Evolutionary conservation across 2,888 invertebrate genomes (phyloP).

Genomic region (Philaethria dido): DNA sequence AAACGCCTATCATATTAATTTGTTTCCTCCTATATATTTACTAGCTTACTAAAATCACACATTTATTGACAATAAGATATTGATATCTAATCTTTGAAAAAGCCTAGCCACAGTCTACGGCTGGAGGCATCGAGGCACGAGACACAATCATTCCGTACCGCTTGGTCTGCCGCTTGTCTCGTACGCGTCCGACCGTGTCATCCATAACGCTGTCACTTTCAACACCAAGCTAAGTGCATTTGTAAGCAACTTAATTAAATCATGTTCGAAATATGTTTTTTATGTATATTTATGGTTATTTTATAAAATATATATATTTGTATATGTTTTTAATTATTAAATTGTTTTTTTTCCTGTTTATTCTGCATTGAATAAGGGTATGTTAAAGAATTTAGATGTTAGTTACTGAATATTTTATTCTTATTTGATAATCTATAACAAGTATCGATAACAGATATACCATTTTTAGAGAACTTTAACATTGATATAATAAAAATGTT

Average conservation of each 20-base stretch:
- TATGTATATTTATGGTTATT: neutral
- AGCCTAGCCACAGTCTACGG: constrained; percentile 24
- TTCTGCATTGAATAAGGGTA: no score
- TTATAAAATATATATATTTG: no score
- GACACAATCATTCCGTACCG: constrained; percentile 41
- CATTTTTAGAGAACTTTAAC: no score
- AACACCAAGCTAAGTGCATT: constrained; percentile 2
- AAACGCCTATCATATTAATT: neutral
- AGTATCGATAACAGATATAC: no score
- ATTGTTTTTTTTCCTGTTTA: no score
- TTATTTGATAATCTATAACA: no score
- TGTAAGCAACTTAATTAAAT: constrained; percentile 3
- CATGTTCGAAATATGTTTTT: neutral
- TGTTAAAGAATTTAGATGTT: no score
- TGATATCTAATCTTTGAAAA: constrained; percentile 21
- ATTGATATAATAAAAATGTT: no score
- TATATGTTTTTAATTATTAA: neutral
- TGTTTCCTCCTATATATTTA: neutral
- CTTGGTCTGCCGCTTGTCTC: constrained; percentile 40
- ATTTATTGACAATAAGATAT: neutral
- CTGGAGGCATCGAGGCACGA: constrained; percentile 36
- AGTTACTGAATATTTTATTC: no score
- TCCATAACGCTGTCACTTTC: constrained; percentile 20
- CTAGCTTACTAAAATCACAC: neutral
- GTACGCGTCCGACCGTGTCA: constrained; percentile 34